Conservation (phyloP, 2,113 vertebrate genomes). For the Cheirogaleus medius region DNA sequence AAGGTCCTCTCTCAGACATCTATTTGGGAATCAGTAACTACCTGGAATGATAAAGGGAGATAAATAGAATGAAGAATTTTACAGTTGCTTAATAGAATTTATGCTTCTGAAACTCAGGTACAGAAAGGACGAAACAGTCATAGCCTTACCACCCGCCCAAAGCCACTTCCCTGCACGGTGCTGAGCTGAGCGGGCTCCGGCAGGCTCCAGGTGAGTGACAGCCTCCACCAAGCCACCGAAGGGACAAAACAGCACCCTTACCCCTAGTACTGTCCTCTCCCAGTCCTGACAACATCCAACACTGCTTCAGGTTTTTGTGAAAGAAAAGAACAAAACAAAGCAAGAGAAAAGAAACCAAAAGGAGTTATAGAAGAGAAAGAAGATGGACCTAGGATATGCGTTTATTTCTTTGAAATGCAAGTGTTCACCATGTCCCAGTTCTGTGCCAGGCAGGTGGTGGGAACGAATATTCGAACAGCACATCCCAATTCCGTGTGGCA, state of each 20-base stretch:
- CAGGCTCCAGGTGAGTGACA: too few relatives aligned
- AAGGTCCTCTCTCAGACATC: background rate
- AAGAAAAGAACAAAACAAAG: background rate
- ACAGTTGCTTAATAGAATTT: too few relatives aligned
- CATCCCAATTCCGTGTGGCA: accelerated
- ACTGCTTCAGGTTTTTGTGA: background rate
- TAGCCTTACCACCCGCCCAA: accelerated
- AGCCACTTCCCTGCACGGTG: background rate
- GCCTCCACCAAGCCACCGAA: accelerated
- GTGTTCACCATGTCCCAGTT: background rate
- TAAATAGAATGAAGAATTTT: accelerated
- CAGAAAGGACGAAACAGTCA: too few relatives aligned
- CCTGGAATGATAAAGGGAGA: background rate
- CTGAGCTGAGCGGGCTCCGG: background rate
- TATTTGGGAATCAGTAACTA: background rate
- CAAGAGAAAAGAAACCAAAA: background rate
- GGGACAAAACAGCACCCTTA: background rate
- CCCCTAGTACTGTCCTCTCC: accelerated
- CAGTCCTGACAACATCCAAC: too few relatives aligned
- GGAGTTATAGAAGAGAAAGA: background rate
- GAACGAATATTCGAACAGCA: background rate
- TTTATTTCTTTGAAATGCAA: background rate
- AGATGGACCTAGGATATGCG: accelerated
- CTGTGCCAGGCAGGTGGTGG: too few relatives aligned
- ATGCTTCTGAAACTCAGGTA: background rate